phyloP scores from a whole-genome alignment of 2,888 invertebrate species.

The Bombylius discolor region DNA sequence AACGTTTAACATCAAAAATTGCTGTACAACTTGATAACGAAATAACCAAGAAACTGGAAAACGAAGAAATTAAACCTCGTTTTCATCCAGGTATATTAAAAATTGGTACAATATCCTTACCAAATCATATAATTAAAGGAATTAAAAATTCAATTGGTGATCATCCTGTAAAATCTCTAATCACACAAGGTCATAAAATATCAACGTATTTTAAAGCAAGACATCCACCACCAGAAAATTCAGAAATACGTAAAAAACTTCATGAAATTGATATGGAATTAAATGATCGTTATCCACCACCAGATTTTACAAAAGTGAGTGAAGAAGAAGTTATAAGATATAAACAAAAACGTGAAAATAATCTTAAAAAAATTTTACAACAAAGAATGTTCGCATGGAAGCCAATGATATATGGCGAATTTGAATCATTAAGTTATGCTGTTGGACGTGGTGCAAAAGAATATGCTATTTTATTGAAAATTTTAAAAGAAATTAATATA shows the following conservation, averaged over 20 bases:
- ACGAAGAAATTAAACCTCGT: conserved; percentile 42
- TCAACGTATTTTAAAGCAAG: conserved; percentile 48
- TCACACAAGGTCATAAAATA: conserved; percentile 43
- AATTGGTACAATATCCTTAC: conserved; percentile 42
- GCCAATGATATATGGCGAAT: conserved; percentile 52
- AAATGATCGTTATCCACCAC: conserved; percentile 20
- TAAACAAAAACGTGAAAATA: conserved; percentile 40
- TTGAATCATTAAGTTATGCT: conserved; percentile 56
- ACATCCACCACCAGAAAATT: conserved; percentile 50
- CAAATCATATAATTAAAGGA: conserved; percentile 45
- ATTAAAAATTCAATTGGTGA: conserved; percentile 45
- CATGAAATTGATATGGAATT: conserved; percentile 24
- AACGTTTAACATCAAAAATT: conserved; percentile 25
- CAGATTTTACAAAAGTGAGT: conserved; percentile 18
- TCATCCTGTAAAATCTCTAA: conserved; percentile 42
- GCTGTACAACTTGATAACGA: conserved; percentile 23
- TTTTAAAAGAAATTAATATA: conserved; percentile 59
- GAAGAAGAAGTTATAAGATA: conserved; percentile 34
- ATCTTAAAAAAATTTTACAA: conserved; percentile 45
- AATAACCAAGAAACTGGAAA: conserved; percentile 22
- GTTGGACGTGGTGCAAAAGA: conserved; percentile 58
- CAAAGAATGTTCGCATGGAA: conserved; percentile 59
- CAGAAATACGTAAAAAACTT: conserved; percentile 22
- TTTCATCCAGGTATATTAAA: conserved; percentile 59
- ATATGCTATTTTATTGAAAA: conserved; percentile 54